Percentiles rank a stretch among this genome's conserved stretches.
These are phyloP conservation scores for Drosophila pseudoananassae DNA, from an alignment of 1,140 invertebrate genomes.

Conservation along the genomic window DNA sequence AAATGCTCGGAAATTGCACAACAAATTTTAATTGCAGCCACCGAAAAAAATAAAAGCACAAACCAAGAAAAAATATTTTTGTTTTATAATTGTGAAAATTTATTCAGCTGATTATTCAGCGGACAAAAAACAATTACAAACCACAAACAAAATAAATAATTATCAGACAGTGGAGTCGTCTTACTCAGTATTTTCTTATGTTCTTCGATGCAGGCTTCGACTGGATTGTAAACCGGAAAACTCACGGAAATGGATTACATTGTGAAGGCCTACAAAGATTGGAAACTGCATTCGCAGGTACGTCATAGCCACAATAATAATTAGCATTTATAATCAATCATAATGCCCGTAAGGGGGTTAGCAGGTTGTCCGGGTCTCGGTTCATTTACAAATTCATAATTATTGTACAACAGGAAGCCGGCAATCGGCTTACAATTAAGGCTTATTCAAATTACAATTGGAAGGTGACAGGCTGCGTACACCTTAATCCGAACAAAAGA, in stretches of 20 bases:
- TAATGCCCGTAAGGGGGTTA: background rate
- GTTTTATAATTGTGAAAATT: slow-evolving; percentile 38
- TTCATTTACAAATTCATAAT: slow-evolving; percentile 20
- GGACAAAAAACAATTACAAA: slow-evolving; percentile 10
- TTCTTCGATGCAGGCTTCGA: slow-evolving; percentile 53
- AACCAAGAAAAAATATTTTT: slow-evolving; percentile 11
- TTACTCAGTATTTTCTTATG: slow-evolving; percentile 55
- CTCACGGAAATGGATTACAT: slow-evolving; percentile 79
- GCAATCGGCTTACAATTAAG: slow-evolving; percentile 20
- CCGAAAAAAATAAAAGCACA: slow-evolving; percentile 13
- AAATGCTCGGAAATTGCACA: slow-evolving; percentile 48
- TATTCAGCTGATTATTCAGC: slow-evolving; percentile 13
- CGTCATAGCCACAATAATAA: slow-evolving; percentile 15
- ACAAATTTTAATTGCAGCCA: slow-evolving; percentile 31
- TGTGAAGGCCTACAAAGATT: slow-evolving; percentile 83
- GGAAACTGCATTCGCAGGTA: slow-evolving; percentile 83
- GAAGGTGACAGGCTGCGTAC: slow-evolving; percentile 11
- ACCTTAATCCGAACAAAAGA: slow-evolving; percentile 23
- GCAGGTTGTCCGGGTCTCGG: slow-evolving; percentile 19
- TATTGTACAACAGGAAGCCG: slow-evolving; percentile 20
- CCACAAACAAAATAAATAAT: slow-evolving; percentile 11
- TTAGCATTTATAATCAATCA: background rate
- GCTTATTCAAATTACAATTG: slow-evolving; percentile 21
- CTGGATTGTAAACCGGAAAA: slow-evolving; percentile 6
- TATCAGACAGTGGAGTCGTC: slow-evolving; percentile 10